Conservation (phyloP, 2,113 vertebrate genomes). For the Natator depressus region DNA sequence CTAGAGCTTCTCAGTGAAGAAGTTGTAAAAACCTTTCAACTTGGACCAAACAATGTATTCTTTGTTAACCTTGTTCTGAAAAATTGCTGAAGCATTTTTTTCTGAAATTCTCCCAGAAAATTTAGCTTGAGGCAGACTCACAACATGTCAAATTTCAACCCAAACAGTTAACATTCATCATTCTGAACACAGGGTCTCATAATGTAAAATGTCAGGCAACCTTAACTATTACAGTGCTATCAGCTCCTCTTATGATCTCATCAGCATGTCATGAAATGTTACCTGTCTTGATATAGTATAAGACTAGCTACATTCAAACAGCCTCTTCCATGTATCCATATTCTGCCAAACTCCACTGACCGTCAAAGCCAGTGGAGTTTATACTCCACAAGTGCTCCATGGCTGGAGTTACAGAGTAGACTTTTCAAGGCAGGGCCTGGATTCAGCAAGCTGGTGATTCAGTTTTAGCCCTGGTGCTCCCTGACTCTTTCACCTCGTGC, state of each 20-base stretch:
- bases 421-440: no score
- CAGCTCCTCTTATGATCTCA: background rate
- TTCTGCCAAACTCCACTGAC: background rate
- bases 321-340: background rate
- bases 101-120: background rate
- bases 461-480: background rate
- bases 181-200: background rate
- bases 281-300: background rate
- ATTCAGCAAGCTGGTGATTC: background rate
- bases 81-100: background rate
- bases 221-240: background rate
- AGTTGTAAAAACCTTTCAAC: background rate
- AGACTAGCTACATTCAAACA: background rate
- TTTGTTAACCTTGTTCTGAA: background rate
- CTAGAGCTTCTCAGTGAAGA: background rate
- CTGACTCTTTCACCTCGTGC: background rate
- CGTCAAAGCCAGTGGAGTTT: fast-evolving
- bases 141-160: background rate
- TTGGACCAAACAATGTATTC: background rate
- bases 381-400: background rate
- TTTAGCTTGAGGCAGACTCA: background rate
- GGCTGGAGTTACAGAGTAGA: background rate
- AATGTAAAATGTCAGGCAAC: background rate
- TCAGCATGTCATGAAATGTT: background rate
- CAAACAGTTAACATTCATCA: background rate